Evolutionary conservation across 2,888 invertebrate genomes (phyloP).

Genomic region (Athalia circularis): DNA sequence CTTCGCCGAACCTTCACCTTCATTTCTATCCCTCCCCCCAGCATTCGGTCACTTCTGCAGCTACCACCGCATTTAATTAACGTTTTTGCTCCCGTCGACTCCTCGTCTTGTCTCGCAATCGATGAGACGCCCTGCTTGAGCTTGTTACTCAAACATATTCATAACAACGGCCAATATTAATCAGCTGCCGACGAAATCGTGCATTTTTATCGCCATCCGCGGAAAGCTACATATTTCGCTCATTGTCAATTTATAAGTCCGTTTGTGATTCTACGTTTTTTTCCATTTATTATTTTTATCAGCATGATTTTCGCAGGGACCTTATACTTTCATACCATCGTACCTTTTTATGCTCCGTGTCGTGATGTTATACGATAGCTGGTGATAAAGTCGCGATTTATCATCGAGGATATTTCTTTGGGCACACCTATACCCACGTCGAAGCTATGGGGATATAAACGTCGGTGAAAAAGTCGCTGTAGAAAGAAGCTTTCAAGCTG

Average conservation of each 20-base stretch:
- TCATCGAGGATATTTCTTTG: too few species aligned
- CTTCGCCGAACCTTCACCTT: constrained; percentile 13
- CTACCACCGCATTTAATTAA: constrained; percentile 42
- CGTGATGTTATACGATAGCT: too few species aligned
- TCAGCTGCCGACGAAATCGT: too few species aligned
- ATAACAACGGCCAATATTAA: background rate
- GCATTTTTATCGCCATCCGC: too few species aligned
- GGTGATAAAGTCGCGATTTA: too few species aligned
- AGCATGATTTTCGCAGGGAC: too few species aligned
- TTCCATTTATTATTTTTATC: too few species aligned
- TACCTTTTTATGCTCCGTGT: too few species aligned
- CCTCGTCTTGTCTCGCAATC: constrained; percentile 40
- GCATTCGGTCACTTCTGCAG: background rate
- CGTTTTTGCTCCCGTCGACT: constrained; percentile 37
- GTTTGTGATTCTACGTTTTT: too few species aligned
- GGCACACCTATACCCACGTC: background rate
- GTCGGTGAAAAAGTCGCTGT: background rate
- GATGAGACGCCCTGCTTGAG: constrained; percentile 23
- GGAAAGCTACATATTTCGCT: too few species aligned
- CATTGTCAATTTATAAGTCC: too few species aligned
- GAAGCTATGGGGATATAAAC: background rate
- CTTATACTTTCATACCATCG: too few species aligned
- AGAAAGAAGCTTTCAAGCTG: constrained; percentile 29
- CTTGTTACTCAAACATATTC: background rate
- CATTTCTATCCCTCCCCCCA: background rate